These are phyloP conservation scores for Scatophagus argus DNA, from an alignment of 2,113 vertebrate species.

Conservation along the genomic window DNA sequence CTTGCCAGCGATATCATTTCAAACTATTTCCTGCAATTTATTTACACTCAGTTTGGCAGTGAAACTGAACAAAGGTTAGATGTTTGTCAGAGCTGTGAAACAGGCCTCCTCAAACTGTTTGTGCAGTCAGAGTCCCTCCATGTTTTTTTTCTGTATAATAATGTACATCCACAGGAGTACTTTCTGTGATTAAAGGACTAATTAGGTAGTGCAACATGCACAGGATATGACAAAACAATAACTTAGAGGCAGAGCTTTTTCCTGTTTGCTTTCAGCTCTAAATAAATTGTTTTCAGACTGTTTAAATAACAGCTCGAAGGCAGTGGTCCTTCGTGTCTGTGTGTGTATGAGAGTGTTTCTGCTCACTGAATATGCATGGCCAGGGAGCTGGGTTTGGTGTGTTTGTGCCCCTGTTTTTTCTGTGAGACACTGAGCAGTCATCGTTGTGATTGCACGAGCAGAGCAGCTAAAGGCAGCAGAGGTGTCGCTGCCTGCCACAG, in stretches of 20 bases:
- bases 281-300: conserved; percentile 38
- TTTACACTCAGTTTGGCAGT: conserved; percentile 45
- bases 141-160: conserved; percentile 10
- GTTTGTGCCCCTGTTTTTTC: conserved; percentile 10
- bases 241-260: conserved; percentile 12
- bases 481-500: conserved; percentile 43
- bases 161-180: conserved; percentile 10
- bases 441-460: conserved; percentile 43
- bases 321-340: not conserved
- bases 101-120: not conserved
- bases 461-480: conserved; percentile 43
- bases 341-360: conserved; percentile 12
- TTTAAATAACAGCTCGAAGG: conserved; percentile 26
- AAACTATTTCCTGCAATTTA: conserved; percentile 60
- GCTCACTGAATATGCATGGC: conserved; percentile 4
- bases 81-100: conserved; percentile 18
- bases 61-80: conserved; percentile 28
- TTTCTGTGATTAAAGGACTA: conserved; percentile 31
- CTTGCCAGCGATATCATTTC: conserved; percentile 35
- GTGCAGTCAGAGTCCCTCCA: not conserved
- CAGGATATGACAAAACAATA: conserved; percentile 21
- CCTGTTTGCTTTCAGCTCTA: conserved; percentile 21
- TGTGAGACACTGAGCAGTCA: conserved; percentile 35
- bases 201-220: conserved; percentile 25
- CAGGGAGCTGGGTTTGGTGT: conserved; percentile 2